Conservation (phyloP, 2,113 vertebrate species). For the Lampris megalopsis region DNA sequence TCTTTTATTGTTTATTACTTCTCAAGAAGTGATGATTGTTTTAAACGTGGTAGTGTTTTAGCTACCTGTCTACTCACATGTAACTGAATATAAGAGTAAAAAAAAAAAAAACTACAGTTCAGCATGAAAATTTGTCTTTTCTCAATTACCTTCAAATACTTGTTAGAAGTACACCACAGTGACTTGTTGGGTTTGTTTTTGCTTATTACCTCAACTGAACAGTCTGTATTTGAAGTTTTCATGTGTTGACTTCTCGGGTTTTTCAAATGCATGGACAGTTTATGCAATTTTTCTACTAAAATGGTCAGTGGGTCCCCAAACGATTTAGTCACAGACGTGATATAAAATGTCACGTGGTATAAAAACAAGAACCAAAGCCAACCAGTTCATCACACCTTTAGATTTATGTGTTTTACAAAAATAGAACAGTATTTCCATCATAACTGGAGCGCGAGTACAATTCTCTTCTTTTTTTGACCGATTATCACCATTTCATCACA, state of each 20-base stretch:
- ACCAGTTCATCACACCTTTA: slow-evolving; percentile 22
- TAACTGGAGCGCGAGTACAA: background rate
- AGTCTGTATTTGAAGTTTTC: too few species aligned
- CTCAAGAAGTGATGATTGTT: slow-evolving; percentile 89
- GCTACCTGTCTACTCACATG: slow-evolving; percentile 89
- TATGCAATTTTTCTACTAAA: background rate
- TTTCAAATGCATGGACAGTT: slow-evolving; percentile 1
- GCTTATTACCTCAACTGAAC: too few species aligned
- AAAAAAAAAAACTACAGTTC: slow-evolving; percentile 48
- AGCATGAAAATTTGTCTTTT: slow-evolving; percentile 44
- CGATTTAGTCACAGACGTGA: background rate
- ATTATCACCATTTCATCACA: background rate
- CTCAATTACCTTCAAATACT: slow-evolving; percentile 8
- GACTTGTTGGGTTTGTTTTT: too few species aligned
- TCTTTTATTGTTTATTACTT: slow-evolving; percentile 88
- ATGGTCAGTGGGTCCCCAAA: background rate
- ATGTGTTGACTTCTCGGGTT: background rate
- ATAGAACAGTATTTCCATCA: slow-evolving; percentile 37
- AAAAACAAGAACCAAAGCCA: slow-evolving; percentile 1
- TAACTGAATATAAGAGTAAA: slow-evolving; percentile 80
- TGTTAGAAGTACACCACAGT: background rate
- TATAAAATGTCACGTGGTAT: background rate
- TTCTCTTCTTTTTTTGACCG: background rate
- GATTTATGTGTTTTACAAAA: slow-evolving; percentile 44
- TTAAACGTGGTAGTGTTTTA: slow-evolving; percentile 94